Evolutionary conservation across 2,888 invertebrate genomes (phyloP).

Genomic region (Yponomeuta evonymella): DNA sequence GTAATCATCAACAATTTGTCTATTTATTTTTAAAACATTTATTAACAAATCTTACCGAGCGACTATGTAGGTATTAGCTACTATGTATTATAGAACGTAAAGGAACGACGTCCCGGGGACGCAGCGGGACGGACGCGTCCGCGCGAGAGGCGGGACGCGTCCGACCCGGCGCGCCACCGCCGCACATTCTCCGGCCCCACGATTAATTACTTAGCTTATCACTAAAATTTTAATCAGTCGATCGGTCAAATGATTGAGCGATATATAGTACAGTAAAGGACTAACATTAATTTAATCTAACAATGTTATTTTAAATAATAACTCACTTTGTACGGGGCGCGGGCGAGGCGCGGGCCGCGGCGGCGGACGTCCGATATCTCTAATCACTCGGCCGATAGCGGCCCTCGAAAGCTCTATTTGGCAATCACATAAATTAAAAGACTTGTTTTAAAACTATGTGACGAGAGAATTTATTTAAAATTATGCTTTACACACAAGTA

Average conservation of each 20-base stretch:
- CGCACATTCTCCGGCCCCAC: conserved; percentile 31
- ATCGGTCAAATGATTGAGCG: conserved; percentile 76
- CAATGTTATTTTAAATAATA: conserved; percentile 75
- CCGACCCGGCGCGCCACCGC: conserved; percentile 32
- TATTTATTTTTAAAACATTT: conserved; percentile 54
- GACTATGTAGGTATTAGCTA: conserved; percentile 28
- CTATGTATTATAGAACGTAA: conserved; percentile 41
- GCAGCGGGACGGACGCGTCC: conserved; percentile 38
- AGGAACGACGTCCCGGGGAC: conserved; percentile 44
- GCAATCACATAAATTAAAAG: conserved; percentile 75
- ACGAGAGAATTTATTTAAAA: conserved; percentile 72
- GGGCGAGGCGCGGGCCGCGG: conserved; percentile 38
- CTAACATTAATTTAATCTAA: conserved; percentile 77
- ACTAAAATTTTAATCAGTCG: conserved; percentile 77
- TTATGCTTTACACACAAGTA: conserved; percentile 74
- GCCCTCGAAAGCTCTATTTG: conserved; percentile 64
- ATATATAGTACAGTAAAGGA: conserved; percentile 76
- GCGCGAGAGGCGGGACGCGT: conserved; percentile 35
- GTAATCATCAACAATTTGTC: conserved; percentile 66
- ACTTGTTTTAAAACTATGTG: conserved; percentile 68
- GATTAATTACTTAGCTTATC: conserved; percentile 71
- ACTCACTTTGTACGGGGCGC: conserved; percentile 62
- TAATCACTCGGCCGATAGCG: conserved; percentile 39
- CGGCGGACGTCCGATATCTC: conserved; percentile 39
- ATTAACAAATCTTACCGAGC: conserved; percentile 59